A percentile compares a stretch with the other conserved stretches of the same genome.
These are phyloP conservation scores for Notechis scutatus DNA, from an alignment of 2,113 vertebrate species.

Conservation along the genomic window DNA sequence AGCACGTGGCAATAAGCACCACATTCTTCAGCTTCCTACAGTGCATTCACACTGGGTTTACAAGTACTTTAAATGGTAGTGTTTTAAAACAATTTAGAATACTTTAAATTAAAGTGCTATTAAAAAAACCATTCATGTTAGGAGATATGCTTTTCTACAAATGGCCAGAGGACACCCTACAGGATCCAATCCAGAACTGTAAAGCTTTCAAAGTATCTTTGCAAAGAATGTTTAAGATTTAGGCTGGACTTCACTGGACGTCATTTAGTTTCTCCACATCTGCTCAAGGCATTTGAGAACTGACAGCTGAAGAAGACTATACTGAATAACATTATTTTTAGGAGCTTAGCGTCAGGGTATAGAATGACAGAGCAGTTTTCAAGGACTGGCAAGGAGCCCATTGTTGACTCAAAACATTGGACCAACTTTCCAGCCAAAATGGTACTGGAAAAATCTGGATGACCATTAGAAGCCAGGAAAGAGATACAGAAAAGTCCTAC, in stretches of 20 bases:
- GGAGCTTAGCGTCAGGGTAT: neutral
- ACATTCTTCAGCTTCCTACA: conserved; percentile 3
- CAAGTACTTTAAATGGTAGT: conserved; percentile 26
- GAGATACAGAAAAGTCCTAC: neutral
- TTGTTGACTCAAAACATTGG: neutral
- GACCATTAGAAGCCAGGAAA: neutral
- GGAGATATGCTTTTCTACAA: neutral
- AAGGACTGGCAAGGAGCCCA: neutral
- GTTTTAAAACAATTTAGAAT: conserved; percentile 24
- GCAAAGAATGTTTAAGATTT: neutral
- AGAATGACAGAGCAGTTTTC: neutral
- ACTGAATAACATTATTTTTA: neutral
- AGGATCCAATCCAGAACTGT: neutral
- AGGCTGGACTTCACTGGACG: neutral
- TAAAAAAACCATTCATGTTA: neutral
- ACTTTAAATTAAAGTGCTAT: conserved; percentile 13
- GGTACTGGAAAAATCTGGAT: neutral
- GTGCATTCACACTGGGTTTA: conserved; percentile 17
- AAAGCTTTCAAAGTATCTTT: neutral
- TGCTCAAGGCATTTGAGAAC: neutral
- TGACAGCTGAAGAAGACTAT: neutral
- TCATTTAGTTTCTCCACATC: neutral
- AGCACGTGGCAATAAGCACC: neutral
- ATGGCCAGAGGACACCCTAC: neutral
- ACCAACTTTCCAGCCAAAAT: neutral